Conservation (phyloP, 2,888 invertebrate species). For the Camptogramma bilineatum region DNA sequence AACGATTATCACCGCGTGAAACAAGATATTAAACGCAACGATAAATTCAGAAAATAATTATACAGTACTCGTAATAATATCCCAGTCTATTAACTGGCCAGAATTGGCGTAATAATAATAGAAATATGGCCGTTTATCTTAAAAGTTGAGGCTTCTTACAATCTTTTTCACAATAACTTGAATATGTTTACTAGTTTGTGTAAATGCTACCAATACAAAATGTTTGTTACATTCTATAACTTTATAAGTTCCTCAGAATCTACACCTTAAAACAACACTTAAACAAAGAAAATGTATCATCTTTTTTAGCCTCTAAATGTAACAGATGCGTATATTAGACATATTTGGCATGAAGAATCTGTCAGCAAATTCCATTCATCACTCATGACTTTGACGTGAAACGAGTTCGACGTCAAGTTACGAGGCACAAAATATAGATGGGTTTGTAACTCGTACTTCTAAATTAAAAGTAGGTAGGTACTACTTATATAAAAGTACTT, state of each 20-base stretch:
- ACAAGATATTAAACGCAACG: background rate
- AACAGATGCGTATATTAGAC: background rate
- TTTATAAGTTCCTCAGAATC: background rate
- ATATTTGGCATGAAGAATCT: background rate
- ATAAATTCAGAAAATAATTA: constrained; percentile 1
- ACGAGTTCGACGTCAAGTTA: background rate
- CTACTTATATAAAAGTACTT: background rate
- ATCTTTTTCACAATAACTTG: background rate
- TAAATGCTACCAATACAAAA: background rate
- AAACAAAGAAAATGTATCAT: no score
- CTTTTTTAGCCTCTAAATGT: no score
- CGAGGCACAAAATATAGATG: background rate
- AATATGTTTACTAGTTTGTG: background rate
- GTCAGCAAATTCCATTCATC: constrained; percentile 6
- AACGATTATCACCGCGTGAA: background rate
- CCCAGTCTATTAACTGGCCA: background rate
- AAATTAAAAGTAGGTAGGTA: background rate
- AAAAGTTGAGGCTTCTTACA: background rate
- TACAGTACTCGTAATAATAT: background rate
- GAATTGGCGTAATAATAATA: constrained; percentile 1
- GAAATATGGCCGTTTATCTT: background rate
- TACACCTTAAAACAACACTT: no score
- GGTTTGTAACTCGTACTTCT: background rate
- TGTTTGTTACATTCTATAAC: background rate
- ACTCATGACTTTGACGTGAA: background rate